A percentile compares a stretch with the other conserved stretches of the same genome.
Evolutionary conservation across 92 coral and sea anemone species (phyloP).

Genomic region (Palythoa heliodiscus): DNA sequence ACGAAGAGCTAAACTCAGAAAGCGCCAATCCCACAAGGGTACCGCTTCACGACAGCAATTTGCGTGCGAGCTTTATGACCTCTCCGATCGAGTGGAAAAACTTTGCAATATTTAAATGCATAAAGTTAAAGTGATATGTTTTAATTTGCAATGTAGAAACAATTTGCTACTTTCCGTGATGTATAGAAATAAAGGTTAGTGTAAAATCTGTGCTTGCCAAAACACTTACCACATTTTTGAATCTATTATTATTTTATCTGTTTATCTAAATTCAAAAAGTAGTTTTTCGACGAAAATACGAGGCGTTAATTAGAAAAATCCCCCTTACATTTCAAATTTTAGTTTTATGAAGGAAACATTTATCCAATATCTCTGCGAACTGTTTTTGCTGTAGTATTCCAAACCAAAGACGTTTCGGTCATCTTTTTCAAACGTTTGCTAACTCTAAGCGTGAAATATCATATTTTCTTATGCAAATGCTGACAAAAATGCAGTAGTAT

Average conservation of each 20-base stretch:
- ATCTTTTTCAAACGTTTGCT: not conserved
- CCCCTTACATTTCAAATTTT: conserved; percentile 6
- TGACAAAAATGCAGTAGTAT: not conserved
- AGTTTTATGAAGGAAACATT: not conserved
- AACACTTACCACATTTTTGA: not conserved
- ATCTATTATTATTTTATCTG: not conserved
- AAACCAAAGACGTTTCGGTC: not conserved
- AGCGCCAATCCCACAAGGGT: not conserved
- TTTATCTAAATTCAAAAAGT: not conserved
- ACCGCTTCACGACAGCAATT: not conserved
- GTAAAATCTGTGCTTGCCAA: not conserved
- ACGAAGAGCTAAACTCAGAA: not conserved
- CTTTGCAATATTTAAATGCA: not conserved
- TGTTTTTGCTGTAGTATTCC: not conserved
- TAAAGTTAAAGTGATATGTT: not conserved
- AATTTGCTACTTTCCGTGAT: not conserved
- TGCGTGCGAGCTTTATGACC: not conserved
- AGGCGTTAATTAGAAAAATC: not conserved
- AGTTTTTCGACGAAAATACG: not conserved
- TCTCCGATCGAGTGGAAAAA: not conserved
- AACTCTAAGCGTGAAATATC: not conserved
- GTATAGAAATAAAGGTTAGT: not conserved
- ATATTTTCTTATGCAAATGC: conserved; percentile 3
- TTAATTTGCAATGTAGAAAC: conserved; percentile 2
- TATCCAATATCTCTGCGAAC: not conserved